These are phyloP conservation scores for Limnephilus marmoratus DNA, from an alignment of 2,888 invertebrate species.

Conservation along the genomic window DNA sequence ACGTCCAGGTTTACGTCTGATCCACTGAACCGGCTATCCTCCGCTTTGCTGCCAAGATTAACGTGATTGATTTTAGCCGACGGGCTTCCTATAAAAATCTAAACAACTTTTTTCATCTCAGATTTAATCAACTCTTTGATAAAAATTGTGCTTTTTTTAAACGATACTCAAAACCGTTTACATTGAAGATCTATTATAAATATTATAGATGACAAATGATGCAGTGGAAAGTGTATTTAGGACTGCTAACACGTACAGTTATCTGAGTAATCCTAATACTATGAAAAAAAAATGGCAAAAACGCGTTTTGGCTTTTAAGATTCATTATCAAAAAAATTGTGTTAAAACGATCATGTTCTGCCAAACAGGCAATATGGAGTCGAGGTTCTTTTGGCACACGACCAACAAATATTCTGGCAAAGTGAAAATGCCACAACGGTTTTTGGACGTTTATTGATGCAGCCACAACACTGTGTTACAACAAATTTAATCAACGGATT, in stretches of 20 bases:
- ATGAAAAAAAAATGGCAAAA: neutral
- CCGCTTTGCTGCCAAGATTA: slow-evolving; percentile 18
- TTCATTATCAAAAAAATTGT: neutral
- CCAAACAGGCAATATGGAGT: neutral
- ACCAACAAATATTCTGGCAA: neutral
- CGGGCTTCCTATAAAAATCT: neutral
- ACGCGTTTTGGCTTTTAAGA: no score
- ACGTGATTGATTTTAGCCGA: slow-evolving; percentile 22
- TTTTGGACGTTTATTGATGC: neutral
- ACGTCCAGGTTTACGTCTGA: neutral
- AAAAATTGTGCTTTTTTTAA: neutral
- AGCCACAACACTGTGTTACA: neutral
- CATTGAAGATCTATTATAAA: neutral
- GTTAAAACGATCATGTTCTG: neutral
- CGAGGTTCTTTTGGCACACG: neutral
- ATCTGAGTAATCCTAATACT: neutral
- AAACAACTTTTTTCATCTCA: neutral
- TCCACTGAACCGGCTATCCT: slow-evolving; percentile 2
- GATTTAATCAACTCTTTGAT: neutral
- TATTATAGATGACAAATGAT: no score
- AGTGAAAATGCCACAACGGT: neutral
- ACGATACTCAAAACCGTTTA: neutral
- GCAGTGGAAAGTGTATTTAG: no score
- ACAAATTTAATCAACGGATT: neutral
- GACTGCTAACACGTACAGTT: neutral